These are phyloP conservation scores for Anarhynchus alexandrinus DNA, from an alignment of 2,113 vertebrate species.

Conservation along the genomic window DNA sequence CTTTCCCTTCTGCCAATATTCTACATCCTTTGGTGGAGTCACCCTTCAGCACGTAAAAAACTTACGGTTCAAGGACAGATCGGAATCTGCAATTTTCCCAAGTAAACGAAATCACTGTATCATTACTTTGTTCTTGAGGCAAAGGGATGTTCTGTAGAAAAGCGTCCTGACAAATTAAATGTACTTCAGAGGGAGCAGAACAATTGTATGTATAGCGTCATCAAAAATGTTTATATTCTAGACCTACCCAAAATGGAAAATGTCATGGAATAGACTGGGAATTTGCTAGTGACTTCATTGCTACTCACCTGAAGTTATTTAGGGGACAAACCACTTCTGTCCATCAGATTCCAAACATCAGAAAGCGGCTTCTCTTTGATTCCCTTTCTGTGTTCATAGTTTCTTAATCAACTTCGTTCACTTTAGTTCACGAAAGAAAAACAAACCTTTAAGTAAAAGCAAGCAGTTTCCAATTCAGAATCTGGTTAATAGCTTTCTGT, in stretches of 20 bases:
- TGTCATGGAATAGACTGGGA: not conserved
- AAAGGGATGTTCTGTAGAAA: not conserved
- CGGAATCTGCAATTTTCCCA: not conserved
- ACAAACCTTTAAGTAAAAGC: not conserved
- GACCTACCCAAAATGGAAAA: not conserved
- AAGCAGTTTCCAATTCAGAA: not conserved
- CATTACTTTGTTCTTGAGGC: not conserved
- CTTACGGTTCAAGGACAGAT: not conserved
- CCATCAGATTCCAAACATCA: not conserved
- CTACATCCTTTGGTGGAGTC: not conserved
- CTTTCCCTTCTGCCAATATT: not conserved
- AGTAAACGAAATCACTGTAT: not conserved
- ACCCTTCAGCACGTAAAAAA: not conserved
- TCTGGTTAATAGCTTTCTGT: not conserved
- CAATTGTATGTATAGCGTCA: not conserved
- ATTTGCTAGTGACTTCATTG: not conserved
- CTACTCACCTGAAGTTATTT: not conserved
- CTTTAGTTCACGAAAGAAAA: not conserved
- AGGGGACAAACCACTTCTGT: not conserved
- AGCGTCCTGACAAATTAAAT: not conserved
- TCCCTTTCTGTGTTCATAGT: not conserved
- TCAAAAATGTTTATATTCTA: not conserved
- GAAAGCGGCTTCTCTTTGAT: not conserved
- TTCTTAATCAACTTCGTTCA: not conserved
- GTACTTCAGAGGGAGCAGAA: not conserved